Percentiles rank a stretch among this genome's conserved stretches.
Evolutionary conservation across 2,888 invertebrate species (phyloP).

Genomic region (Lithophane ornitopus): DNA sequence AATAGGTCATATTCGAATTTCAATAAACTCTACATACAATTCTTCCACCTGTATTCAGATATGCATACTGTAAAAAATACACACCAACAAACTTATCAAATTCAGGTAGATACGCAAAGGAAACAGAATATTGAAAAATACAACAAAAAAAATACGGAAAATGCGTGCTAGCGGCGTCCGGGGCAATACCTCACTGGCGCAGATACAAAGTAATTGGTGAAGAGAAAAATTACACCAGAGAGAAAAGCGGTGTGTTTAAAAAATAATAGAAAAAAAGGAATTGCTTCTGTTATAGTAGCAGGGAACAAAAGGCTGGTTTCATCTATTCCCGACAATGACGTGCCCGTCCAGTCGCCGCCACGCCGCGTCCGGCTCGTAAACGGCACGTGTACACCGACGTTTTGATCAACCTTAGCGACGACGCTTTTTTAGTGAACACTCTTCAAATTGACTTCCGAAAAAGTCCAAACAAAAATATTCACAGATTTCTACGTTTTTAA

Average conservation of each 20-base stretch:
- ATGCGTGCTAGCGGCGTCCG: constrained; percentile 66
- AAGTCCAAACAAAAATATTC: not conserved
- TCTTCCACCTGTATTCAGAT: not conserved
- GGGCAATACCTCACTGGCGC: constrained; percentile 75
- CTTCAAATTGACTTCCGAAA: constrained; percentile 15
- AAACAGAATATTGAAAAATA: constrained; percentile 75
- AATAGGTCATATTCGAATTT: too few species aligned
- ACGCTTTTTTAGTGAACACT: constrained; percentile 44
- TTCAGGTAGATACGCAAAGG: constrained; percentile 56
- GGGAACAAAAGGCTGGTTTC: constrained; percentile 75
- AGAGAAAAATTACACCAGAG: constrained; percentile 81
- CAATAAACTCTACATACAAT: not conserved
- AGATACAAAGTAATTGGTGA: constrained; percentile 84
- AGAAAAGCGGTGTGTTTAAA: constrained; percentile 77
- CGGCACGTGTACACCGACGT: constrained; percentile 45
- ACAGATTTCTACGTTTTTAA: not conserved
- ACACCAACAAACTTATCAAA: constrained; percentile 18
- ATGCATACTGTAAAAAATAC: constrained; percentile 37
- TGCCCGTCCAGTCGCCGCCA: constrained; percentile 50
- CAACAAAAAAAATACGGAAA: constrained; percentile 55
- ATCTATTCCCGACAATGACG: constrained; percentile 72
- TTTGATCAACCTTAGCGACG: constrained; percentile 43
- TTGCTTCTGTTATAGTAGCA: constrained; percentile 75
- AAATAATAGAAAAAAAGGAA: constrained; percentile 75
- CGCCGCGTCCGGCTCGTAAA: constrained; percentile 35